phyloP scores from a whole-genome alignment of 1,140 invertebrate species.

The Bombus impatiens region DNA sequence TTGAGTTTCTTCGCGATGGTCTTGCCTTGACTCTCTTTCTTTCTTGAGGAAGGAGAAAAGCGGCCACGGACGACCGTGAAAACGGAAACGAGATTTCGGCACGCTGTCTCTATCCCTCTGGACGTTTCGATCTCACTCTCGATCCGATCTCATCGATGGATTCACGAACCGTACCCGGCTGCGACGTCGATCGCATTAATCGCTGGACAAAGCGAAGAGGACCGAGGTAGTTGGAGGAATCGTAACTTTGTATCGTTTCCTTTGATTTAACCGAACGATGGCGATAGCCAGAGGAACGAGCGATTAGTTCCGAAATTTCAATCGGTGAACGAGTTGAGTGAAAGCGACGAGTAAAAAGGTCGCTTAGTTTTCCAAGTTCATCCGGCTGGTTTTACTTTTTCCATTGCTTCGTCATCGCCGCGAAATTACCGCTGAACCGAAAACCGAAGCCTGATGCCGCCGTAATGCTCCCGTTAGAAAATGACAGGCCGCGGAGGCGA shows the following conservation, averaged over 20 bases:
- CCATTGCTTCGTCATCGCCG: neutral
- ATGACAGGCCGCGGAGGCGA: neutral
- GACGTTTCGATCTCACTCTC: constrained; percentile 7
- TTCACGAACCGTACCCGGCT: neutral
- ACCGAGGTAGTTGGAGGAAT: neutral
- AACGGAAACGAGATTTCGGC: constrained; percentile 55
- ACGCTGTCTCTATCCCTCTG: neutral
- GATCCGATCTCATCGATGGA: neutral
- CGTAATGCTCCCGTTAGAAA: neutral
- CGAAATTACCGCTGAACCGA: neutral
- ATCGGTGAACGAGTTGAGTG: neutral
- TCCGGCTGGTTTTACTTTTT: too few relatives aligned
- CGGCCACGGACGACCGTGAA: constrained; percentile 32
- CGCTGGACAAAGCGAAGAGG: neutral
- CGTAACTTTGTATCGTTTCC: neutral
- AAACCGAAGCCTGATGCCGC: neutral
- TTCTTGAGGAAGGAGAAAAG: neutral
- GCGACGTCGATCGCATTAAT: constrained; percentile 28
- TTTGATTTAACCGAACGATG: neutral
- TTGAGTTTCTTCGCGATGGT: constrained; percentile 49
- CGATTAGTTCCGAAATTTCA: neutral
- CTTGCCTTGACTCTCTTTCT: constrained; percentile 8
- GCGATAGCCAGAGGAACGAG: neutral
- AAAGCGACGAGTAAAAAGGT: neutral
- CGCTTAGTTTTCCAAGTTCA: too few relatives aligned